A percentile compares a stretch with the other conserved stretches of the same genome.
Evolutionary conservation across 2,888 invertebrate genomes (phyloP).

Genomic region (Nomada flava): DNA sequence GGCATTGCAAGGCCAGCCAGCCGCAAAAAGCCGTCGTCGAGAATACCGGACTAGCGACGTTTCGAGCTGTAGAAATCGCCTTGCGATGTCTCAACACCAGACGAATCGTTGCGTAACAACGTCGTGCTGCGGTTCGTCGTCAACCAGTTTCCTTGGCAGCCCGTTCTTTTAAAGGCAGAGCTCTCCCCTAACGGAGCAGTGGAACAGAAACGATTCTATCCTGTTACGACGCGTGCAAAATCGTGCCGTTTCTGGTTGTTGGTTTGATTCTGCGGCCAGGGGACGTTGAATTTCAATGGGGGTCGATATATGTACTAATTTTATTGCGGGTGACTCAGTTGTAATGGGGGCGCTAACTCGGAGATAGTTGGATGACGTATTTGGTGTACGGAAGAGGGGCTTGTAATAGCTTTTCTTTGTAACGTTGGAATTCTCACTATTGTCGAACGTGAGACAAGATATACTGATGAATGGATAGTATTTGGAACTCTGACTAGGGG

Average conservation of each 20-base stretch:
- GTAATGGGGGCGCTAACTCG: no score
- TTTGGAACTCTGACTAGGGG: no score
- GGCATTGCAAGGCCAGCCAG: conserved; percentile 70
- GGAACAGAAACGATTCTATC: conserved; percentile 2
- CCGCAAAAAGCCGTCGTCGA: conserved; percentile 58
- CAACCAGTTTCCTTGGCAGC: conserved; percentile 15
- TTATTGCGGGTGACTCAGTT: not conserved
- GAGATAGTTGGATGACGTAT: no score
- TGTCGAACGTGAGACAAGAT: no score
- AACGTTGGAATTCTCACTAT: no score
- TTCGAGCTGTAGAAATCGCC: conserved; percentile 40
- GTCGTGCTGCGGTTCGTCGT: conserved; percentile 20
- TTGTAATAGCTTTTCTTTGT: no score
- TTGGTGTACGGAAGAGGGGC: no score
- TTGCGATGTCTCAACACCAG: conserved; percentile 51
- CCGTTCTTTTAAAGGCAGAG: not conserved
- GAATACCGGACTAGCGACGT: conserved; percentile 51
- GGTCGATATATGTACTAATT: not conserved
- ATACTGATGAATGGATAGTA: no score
- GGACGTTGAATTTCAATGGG: not conserved
- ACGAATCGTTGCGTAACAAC: conserved; percentile 57
- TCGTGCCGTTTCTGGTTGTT: not conserved
- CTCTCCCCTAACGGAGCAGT: no score
- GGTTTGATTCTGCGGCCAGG: not conserved
- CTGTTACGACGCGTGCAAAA: not conserved